Percentiles rank a stretch among this genome's conserved stretches.
phyloP scores from a whole-genome alignment of 2,113 vertebrate species.

The Gulo gulo region DNA sequence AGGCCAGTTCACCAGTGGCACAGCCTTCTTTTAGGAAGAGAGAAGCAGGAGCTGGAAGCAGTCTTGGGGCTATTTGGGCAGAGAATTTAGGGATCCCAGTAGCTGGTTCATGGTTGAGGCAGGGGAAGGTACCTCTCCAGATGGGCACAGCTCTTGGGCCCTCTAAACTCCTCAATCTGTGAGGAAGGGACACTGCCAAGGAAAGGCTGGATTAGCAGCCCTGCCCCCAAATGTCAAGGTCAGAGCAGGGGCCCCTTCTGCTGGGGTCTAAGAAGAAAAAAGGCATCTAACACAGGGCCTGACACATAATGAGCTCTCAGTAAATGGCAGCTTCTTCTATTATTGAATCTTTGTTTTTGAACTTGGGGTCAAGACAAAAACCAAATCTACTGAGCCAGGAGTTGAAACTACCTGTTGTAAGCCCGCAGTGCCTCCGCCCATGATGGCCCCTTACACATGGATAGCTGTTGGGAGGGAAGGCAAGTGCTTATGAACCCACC shows the following conservation, averaged over 20 bases:
- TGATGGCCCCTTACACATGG: fast-evolving
- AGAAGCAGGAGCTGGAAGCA: not conserved
- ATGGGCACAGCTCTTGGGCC: not conserved
- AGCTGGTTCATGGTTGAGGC: not conserved
- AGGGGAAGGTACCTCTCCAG: too few relatives aligned
- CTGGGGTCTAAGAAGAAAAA: not conserved
- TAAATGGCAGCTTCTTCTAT: not conserved
- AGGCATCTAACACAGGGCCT: not conserved
- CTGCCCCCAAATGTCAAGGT: not conserved
- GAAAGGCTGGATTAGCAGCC: not conserved
- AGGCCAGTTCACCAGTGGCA: not conserved
- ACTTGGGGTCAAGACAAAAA: not conserved
- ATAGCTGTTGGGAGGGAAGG: not conserved
- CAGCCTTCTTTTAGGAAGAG: not conserved
- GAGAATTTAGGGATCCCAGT: not conserved
- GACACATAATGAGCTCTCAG: fast-evolving
- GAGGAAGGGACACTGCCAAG: not conserved
- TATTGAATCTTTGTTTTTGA: not conserved
- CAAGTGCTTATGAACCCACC: not conserved
- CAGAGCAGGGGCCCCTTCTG: not conserved
- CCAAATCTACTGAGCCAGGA: not conserved
- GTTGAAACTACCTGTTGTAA: not conserved
- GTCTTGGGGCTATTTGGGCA: not conserved
- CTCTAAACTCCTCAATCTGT: not conserved
- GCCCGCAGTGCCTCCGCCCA: not conserved